Conservation (phyloP, 2,888 invertebrate genomes). For the Dolichomitus sp. region DNA sequence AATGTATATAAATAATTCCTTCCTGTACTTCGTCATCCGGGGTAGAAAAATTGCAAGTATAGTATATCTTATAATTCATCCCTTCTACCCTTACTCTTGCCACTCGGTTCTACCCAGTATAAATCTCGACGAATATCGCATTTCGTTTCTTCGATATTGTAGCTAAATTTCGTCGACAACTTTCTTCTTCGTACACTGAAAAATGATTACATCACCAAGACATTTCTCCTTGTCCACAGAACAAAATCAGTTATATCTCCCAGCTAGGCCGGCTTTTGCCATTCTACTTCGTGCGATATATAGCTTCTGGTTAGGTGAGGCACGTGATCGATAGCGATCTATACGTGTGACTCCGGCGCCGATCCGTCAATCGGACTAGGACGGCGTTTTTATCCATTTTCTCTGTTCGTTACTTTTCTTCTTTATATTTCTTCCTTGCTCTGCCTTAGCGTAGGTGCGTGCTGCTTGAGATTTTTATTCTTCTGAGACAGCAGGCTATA, state of each 20-base stretch:
- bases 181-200: background rate
- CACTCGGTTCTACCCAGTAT: background rate
- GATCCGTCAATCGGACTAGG: background rate
- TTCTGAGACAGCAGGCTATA: background rate
- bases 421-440: background rate
- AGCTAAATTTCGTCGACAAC: background rate
- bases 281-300: background rate
- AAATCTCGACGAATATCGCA: background rate
- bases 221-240: background rate
- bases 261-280: background rate
- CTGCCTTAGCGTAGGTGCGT: background rate
- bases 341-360: background rate
- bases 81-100: background rate
- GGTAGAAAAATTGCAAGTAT: no score
- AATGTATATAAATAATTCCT: no score
- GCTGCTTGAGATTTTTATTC: constrained; percentile 1
- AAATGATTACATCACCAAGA: background rate
- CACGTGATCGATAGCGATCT: constrained; percentile 22
- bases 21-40: no score
- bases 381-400: constrained; percentile 1
- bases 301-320: background rate
- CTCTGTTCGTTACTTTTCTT: constrained; percentile 4
- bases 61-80: no score
- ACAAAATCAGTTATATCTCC: background rate
- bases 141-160: no score